phyloP scores from a whole-genome alignment of 2,797 vertebrate species.

The Okamejei kenojei region DNA sequence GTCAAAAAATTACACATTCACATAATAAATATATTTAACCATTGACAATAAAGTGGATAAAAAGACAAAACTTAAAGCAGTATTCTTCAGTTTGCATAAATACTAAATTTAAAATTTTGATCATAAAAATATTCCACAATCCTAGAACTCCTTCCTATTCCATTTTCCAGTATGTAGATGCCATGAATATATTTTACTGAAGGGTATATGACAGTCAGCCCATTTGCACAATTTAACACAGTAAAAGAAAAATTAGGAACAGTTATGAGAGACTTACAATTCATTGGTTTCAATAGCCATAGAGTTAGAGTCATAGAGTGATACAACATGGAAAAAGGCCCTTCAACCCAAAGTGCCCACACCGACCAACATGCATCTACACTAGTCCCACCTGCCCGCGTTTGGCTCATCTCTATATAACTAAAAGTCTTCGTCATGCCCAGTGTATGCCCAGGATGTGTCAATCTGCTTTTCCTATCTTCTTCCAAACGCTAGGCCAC shows the following conservation, averaged over 20 bases:
- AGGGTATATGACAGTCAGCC: not conserved
- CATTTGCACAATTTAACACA: not conserved
- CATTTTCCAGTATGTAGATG: not conserved
- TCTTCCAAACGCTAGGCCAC: no score
- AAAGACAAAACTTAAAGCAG: not conserved
- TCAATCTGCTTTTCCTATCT: no score
- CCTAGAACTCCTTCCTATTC: no score
- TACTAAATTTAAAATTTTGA: not conserved
- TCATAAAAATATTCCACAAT: not conserved
- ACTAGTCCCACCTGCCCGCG: no score
- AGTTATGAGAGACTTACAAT: not conserved
- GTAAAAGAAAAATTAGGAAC: not conserved
- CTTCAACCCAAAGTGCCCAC: no score
- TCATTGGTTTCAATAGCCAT: not conserved
- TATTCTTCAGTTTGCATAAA: not conserved
- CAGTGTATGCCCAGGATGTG: no score
- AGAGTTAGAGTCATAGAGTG: no score
- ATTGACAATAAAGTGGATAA: not conserved
- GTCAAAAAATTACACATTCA: not conserved
- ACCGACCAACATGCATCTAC: no score
- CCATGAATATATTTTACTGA: not conserved
- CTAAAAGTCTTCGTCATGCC: no score
- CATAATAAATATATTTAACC: conserved; percentile 28
- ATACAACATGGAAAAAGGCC: no score
- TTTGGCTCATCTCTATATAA: no score